These are phyloP conservation scores for Bos javanicus DNA, from an alignment of 2,113 vertebrate species.

Conservation along the genomic window DNA sequence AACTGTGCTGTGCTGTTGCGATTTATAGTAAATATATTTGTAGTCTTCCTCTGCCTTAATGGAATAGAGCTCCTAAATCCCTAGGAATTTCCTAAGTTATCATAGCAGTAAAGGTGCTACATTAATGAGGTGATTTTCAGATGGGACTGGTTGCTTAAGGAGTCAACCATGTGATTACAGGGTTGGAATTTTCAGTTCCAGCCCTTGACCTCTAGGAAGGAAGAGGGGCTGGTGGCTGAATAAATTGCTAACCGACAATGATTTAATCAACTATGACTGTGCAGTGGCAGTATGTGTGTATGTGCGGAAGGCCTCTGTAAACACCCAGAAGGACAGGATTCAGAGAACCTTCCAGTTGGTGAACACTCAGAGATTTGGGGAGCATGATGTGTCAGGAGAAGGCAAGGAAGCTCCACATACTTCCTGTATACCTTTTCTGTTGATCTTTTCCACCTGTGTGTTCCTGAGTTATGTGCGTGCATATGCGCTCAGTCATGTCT, in stretches of 20 bases:
- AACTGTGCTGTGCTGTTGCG: background rate
- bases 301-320: too few relatives aligned
- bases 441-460: background rate
- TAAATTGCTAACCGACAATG: background rate
- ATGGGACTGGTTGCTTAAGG: background rate
- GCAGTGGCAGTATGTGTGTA: background rate
- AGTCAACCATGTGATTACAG: background rate
- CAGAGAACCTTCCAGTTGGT: background rate
- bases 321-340: background rate
- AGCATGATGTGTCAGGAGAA: background rate
- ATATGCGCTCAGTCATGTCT: accelerated
- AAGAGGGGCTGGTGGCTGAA: background rate
- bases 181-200: background rate
- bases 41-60: background rate
- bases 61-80: background rate
- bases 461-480: background rate
- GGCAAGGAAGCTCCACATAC: background rate
- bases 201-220: background rate
- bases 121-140: too few relatives aligned
- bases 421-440: background rate
- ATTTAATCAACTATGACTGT: background rate
- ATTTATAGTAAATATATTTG: background rate
- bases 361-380: background rate
- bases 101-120: background rate
- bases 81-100: background rate